These are phyloP conservation scores for Alcedo atthis DNA, from an alignment of 2,797 vertebrate genomes.

Conservation along the genomic window DNA sequence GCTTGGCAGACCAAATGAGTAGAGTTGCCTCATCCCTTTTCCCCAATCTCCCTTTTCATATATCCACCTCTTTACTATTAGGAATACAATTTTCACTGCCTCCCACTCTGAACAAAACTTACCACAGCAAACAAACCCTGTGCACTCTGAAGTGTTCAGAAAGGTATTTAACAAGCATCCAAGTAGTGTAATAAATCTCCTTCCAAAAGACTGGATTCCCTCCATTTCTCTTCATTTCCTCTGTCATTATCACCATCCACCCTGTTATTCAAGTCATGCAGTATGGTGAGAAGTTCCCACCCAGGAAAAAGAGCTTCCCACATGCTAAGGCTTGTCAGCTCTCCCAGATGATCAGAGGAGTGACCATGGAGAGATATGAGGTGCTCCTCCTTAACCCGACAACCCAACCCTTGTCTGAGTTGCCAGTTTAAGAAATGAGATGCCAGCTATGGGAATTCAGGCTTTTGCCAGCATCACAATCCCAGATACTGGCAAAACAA, in stretches of 20 bases:
- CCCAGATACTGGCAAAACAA: not conserved
- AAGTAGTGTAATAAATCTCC: not conserved
- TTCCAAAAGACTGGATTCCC: not conserved
- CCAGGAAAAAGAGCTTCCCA: not conserved
- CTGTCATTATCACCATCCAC: not conserved
- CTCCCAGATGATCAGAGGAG: not conserved
- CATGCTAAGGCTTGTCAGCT: not conserved
- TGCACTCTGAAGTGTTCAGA: not conserved
- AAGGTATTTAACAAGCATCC: not conserved
- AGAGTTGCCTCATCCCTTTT: not conserved
- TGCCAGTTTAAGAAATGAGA: not conserved
- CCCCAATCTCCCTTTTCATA: not conserved
- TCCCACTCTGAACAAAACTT: not conserved
- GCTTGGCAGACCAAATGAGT: not conserved
- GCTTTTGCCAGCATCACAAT: not conserved
- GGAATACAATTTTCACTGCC: not conserved
- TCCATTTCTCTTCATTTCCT: not conserved
- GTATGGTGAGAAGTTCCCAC: not conserved
- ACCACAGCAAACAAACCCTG: not conserved
- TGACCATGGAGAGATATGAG: fast-evolving
- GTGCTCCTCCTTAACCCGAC: not conserved
- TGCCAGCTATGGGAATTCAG: not conserved
- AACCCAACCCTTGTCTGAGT: not conserved
- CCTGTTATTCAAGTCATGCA: not conserved
- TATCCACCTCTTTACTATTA: not conserved